Evolutionary conservation across 2,113 vertebrate genomes (phyloP).

Genomic region (Blennius ocellaris): DNA sequence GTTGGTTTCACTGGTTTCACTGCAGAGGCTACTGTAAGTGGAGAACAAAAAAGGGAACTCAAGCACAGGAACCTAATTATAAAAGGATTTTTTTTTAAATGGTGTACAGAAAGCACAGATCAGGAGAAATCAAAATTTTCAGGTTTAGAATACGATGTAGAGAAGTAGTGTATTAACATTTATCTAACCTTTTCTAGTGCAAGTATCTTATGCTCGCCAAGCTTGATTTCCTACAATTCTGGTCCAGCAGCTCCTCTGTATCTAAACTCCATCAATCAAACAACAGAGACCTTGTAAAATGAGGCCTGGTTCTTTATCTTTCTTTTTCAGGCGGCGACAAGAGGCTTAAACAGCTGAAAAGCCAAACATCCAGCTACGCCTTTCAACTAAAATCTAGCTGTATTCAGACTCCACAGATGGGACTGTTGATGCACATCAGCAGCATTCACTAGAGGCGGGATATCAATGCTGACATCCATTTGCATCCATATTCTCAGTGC

Average conservation of each 20-base stretch:
- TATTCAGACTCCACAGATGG: constrained; percentile 79
- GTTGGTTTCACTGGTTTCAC: constrained; percentile 62
- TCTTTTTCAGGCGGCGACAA: constrained; percentile 64
- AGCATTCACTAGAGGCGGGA: constrained; percentile 66
- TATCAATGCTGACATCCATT: constrained; percentile 64
- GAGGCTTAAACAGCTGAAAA: constrained; percentile 62
- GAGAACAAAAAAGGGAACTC: constrained; percentile 53
- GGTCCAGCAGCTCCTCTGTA: constrained; percentile 3
- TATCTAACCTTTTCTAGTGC: too few relatives aligned
- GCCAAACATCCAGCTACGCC: constrained; percentile 57
- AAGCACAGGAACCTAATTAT: constrained; percentile 53
- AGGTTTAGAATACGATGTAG: too few relatives aligned
- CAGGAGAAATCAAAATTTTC: not conserved
- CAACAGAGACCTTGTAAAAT: constrained; percentile 32
- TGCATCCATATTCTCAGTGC: constrained; percentile 44
- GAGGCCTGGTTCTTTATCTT: constrained; percentile 39
- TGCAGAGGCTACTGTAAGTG: constrained; percentile 38
- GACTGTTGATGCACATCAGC: constrained; percentile 67
- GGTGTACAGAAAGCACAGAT: constrained; percentile 14
- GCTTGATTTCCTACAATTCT: not conserved
- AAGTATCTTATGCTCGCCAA: too few relatives aligned
- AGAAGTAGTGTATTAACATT: too few relatives aligned
- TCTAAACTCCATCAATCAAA: constrained; percentile 20
- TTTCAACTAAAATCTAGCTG: constrained; percentile 73
- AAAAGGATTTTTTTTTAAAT: constrained; percentile 54